Base-by-base conservation (phyloP, 2,888 invertebrate genomes). In the Campoplex nolae region DNA sequence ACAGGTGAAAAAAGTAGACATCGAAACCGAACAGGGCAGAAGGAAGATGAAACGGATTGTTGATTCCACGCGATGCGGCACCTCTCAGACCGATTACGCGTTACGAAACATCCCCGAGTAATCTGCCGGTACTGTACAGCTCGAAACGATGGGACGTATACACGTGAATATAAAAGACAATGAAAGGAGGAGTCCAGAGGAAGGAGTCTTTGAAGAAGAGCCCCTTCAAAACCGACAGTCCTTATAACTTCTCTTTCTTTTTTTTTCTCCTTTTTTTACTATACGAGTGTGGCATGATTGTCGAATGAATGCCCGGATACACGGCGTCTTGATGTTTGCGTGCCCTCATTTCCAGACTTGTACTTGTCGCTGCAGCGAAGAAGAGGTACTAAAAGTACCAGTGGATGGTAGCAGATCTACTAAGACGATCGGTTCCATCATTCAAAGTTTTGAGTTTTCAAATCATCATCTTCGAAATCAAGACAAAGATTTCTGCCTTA, bases 301-400 rank as follows among this genome's bases (percentile, higher is more conserved):
- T 90, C 88, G 87, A 92, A 92, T 92, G 85, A 93, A 93, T 93
- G 93, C 90, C 93, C 93, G 93, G 93, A 93, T 92, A 92, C 89
- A 91, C 92, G 91, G 91, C 89, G 90, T 86, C 89, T 84, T 91
- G 90, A 90, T 90, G 90, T 91, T 91, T 90, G 92, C 91, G 56
- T 73, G 86, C 89, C 84, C 85, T 75, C 87, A 74, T 88, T 88
- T 84, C 56, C 84, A 79, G 74, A 54, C 42, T 67, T n/a, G 28
- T 74, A 71, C 78, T 51, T 35, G n/a, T 54, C 23, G 45, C n/a
- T 45, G 68, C 71, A 62, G 23, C 45, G 51, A 42, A 71, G 80
- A 23, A 62, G 71, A 76, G 65, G 48, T 38, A n/a, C 62, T 42
- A 9, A 54, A 35, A 73, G 11, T 73, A 35, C 35, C 48, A 16